phyloP scores from a whole-genome alignment of 1,140 invertebrate species.

The Calliphora vicina region DNA sequence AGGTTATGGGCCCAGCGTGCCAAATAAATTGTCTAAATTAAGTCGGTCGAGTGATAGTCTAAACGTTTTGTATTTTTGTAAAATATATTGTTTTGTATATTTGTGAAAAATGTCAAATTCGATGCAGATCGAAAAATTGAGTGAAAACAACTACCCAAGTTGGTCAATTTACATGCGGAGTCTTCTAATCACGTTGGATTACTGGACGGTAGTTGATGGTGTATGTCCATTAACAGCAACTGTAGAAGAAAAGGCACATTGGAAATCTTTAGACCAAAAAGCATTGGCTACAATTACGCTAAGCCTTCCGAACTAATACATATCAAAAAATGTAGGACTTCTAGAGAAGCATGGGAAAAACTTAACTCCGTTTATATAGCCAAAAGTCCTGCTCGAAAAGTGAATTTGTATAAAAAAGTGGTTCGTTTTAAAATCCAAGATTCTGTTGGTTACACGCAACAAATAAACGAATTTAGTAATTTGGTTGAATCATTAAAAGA shows the following conservation, averaged over 20 bases:
- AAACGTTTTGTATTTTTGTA: background rate
- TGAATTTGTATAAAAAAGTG: slow-evolving; percentile 19
- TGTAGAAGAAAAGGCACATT: background rate
- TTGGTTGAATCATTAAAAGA: slow-evolving; percentile 12
- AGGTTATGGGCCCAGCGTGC: slow-evolving; percentile 15
- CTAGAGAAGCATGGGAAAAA: slow-evolving; percentile 24
- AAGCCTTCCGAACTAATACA: slow-evolving; percentile 22
- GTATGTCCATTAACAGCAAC: slow-evolving; percentile 41
- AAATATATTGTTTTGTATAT: background rate
- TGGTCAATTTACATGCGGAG: slow-evolving; percentile 19
- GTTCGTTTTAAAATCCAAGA: slow-evolving; percentile 1
- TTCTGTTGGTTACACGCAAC: background rate
- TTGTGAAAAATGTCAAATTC: background rate
- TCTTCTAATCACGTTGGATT: slow-evolving; percentile 7
- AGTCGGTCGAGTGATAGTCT: background rate
- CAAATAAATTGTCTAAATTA: background rate
- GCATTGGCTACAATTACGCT: slow-evolving; percentile 30
- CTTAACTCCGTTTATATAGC: slow-evolving; percentile 14
- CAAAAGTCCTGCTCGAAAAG: slow-evolving; percentile 17
- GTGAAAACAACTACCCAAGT: background rate
- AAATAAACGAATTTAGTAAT: slow-evolving; percentile 16
- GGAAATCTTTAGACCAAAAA: slow-evolving; percentile 21
- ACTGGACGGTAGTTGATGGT: background rate
- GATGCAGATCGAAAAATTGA: slow-evolving; percentile 16
- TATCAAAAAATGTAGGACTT: slow-evolving; percentile 20